Evolutionary conservation across 2,888 invertebrate genomes (phyloP).

Genomic region (Leucophenga maculata): DNA sequence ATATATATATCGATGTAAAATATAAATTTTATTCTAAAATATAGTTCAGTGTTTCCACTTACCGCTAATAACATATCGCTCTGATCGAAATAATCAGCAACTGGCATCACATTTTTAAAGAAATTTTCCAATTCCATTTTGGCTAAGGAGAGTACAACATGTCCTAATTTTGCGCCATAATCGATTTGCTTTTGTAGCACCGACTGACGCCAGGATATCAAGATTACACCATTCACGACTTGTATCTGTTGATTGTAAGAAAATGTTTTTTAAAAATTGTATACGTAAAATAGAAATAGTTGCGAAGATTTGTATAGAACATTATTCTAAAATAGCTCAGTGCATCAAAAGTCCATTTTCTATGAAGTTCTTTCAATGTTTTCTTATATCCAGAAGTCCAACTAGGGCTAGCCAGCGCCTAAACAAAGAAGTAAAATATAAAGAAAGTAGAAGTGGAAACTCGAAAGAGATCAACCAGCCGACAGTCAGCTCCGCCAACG

Average conservation of each 20-base stretch:
- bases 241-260: conserved; percentile 78
- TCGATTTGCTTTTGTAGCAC: conserved; percentile 91
- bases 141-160: conserved; percentile 84
- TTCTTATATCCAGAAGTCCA: too few relatives aligned
- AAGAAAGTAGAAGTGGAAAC: too few relatives aligned
- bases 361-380: too few relatives aligned
- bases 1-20: too few relatives aligned
- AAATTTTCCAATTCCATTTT: conserved; percentile 92
- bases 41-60: conserved; percentile 46
- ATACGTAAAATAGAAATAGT: too few relatives aligned
- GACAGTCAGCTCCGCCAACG: too few relatives aligned
- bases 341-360: too few relatives aligned
- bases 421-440: too few relatives aligned
- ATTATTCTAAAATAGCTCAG: too few relatives aligned
- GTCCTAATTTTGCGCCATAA: conserved; percentile 90
- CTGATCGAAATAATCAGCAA: conserved; percentile 92
- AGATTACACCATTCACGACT: conserved; percentile 87
- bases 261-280: background rate
- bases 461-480: too few relatives aligned
- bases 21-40: background rate
- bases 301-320: too few relatives aligned
- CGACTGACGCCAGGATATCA: conserved; percentile 90
- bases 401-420: too few relatives aligned
- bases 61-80: conserved; percentile 84
- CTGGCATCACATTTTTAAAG: conserved; percentile 90